phyloP scores from a whole-genome alignment of 2,113 vertebrate species.

The Axis porcinus region DNA sequence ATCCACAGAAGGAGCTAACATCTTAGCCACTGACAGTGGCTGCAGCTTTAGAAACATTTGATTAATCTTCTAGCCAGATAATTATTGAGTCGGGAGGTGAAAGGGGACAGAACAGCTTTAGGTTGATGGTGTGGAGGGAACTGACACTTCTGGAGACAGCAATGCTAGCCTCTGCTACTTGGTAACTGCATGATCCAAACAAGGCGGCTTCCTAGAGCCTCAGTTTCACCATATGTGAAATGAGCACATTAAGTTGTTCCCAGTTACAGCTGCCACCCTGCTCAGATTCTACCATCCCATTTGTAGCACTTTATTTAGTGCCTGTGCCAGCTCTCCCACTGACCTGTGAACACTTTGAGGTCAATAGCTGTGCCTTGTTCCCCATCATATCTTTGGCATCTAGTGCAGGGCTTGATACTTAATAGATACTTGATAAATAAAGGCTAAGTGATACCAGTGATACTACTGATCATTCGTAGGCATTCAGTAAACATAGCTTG shows the following conservation, averaged over 20 bases:
- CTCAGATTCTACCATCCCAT: too few relatives aligned
- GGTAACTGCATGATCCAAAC: not conserved
- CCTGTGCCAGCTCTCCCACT: not conserved
- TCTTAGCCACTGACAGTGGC: not conserved
- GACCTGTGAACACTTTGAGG: not conserved
- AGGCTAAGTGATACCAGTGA: not conserved
- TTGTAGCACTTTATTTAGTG: not conserved
- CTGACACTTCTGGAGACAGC: not conserved
- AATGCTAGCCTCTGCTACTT: not conserved
- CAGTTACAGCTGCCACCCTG: not conserved
- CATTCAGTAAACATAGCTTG: not conserved
- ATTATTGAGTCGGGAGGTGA: not conserved
- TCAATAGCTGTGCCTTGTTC: not conserved
- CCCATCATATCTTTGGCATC: not conserved
- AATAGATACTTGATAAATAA: not conserved
- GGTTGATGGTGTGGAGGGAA: not conserved
- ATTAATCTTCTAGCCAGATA: constrained; percentile 38
- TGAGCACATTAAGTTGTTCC: not conserved
- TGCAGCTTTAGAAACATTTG: not conserved
- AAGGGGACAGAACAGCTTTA: not conserved
- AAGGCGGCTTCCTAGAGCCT: not conserved
- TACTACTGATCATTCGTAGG: not conserved
- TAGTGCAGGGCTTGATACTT: not conserved
- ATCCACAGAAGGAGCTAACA: not conserved
- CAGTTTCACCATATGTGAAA: not conserved